Percentiles rank a stretch among this genome's conserved stretches.
Evolutionary conservation across 2,888 invertebrate species (phyloP).

Genomic region (Stenodema calcarata): DNA sequence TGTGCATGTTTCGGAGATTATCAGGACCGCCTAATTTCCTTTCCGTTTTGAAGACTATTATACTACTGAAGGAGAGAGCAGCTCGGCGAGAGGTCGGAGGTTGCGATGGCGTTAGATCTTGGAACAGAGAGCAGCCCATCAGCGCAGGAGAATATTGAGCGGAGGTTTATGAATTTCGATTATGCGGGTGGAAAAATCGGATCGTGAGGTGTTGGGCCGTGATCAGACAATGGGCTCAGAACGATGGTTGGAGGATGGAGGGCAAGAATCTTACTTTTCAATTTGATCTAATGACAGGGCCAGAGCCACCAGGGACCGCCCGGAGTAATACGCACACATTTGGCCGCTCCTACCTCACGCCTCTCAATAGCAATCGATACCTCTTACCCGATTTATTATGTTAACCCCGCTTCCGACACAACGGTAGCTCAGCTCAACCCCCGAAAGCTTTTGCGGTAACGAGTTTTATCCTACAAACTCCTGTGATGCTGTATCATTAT

Average conservation of each 20-base stretch:
- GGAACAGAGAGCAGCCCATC: background rate
- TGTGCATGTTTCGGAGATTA: too few relatives aligned
- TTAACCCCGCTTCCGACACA: background rate
- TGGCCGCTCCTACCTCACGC: slow-evolving; percentile 1
- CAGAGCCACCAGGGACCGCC: background rate
- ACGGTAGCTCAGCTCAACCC: background rate
- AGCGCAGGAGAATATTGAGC: background rate
- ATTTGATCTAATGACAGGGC: slow-evolving; percentile 34
- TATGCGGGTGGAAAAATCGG: slow-evolving; percentile 11
- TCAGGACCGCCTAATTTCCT: too few relatives aligned
- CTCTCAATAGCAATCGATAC: background rate
- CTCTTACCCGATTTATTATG: slow-evolving; percentile 4
- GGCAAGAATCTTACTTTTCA: slow-evolving; percentile 36
- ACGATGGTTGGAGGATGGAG: background rate
- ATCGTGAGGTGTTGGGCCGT: slow-evolving; percentile 8
- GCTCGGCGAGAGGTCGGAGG: background rate
- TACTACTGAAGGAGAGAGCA: background rate
- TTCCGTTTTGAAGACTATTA: too few relatives aligned
- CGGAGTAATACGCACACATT: slow-evolving; percentile 13
- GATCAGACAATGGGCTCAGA: slow-evolving; percentile 16
- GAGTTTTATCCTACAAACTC: too few relatives aligned
- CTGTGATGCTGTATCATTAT: too few relatives aligned
- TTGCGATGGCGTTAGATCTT: background rate
- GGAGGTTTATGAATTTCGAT: slow-evolving; percentile 8
- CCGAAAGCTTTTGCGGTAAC: background rate